Evolutionary conservation across 2,113 vertebrate species (phyloP).

Genomic region (Burhinus bistriatus): DNA sequence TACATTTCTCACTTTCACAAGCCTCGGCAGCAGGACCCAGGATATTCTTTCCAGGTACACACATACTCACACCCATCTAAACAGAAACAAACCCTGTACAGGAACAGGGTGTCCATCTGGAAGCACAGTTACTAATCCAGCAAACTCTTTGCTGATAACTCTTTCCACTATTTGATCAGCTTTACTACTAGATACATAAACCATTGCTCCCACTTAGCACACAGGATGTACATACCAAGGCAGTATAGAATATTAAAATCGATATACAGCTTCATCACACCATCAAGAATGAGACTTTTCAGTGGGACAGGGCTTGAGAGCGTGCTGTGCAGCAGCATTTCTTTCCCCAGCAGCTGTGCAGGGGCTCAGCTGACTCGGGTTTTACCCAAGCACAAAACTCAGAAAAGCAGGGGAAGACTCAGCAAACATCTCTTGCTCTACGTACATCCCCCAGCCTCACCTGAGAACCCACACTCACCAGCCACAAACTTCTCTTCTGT

Average conservation of each 20-base stretch:
- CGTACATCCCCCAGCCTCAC: neutral
- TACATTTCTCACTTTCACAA: neutral
- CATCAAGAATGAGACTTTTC: neutral
- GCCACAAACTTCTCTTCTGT: neutral
- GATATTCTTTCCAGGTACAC: neutral
- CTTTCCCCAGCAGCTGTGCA: neutral
- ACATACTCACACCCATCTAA: neutral
- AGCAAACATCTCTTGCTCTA: neutral
- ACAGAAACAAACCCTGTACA: neutral
- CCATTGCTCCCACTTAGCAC: neutral
- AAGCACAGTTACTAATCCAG: neutral
- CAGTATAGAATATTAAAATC: neutral
- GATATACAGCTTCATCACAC: neutral
- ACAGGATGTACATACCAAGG: neutral
- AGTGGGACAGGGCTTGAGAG: neutral
- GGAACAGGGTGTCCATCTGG: neutral
- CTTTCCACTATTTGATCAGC: neutral
- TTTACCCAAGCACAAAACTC: neutral
- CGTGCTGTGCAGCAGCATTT: neutral
- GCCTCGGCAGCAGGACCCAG: neutral
- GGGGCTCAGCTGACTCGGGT: neutral
- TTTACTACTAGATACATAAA: neutral
- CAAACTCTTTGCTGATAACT: neutral
- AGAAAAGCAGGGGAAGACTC: neutral
- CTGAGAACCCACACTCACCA: slow-evolving; percentile 27